Evolutionary conservation across 1,140 invertebrate species (phyloP).

Genomic region (Homalodisca vitripennis): DNA sequence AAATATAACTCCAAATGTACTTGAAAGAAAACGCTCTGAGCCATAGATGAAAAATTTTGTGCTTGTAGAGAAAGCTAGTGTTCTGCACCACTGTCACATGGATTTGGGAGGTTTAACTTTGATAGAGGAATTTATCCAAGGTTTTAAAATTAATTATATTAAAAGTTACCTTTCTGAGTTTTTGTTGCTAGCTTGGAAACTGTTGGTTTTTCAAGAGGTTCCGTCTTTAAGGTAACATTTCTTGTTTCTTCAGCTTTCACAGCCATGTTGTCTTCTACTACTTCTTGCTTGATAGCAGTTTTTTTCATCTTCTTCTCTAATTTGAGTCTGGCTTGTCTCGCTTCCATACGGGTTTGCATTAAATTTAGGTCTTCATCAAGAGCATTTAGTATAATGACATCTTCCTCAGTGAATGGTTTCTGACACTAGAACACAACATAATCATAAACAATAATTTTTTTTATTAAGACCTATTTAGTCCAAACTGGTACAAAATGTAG

Average conservation of each 20-base stretch:
- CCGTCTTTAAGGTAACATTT: background rate
- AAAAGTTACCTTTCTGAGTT: background rate
- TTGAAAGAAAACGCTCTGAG: no score
- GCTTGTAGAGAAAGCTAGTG: no score
- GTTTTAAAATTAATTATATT: background rate
- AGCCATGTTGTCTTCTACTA: conserved; percentile 23
- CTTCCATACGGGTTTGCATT: conserved; percentile 63
- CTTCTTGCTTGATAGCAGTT: conserved; percentile 37
- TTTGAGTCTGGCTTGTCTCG: conserved; percentile 65
- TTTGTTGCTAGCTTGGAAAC: background rate
- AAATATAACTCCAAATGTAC: no score
- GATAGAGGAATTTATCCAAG: no score
- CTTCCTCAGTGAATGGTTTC: conserved; percentile 67
- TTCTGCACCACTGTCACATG: no score
- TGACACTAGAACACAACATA: conserved; percentile 63
- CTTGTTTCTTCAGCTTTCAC: no score
- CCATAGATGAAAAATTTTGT: no score
- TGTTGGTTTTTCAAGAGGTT: background rate
- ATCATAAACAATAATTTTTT: background rate
- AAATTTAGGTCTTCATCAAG: conserved; percentile 72
- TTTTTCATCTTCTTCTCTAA: conserved; percentile 68
- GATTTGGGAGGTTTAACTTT: no score
- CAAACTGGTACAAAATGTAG: no score
- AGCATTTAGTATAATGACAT: conserved; percentile 87
- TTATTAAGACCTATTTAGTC: background rate